A percentile compares a stretch with the other conserved stretches of the same genome.
phyloP scores from a whole-genome alignment of 2,797 vertebrate species.

The Potorous gilbertii region DNA sequence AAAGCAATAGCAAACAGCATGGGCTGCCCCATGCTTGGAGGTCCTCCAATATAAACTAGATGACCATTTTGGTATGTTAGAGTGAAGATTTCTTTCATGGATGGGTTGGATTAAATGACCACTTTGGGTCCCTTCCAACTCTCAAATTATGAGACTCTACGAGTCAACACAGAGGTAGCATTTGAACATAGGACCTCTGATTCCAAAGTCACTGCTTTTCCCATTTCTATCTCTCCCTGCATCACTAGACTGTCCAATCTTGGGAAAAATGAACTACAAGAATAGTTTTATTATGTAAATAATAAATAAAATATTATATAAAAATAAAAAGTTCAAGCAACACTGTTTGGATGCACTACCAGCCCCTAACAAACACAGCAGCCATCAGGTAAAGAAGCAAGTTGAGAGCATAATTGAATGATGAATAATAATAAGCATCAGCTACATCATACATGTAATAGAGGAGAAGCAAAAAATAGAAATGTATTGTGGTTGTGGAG shows the following conservation, averaged over 20 bases:
- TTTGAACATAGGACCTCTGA: not conserved
- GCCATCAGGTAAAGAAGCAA: conserved; percentile 1
- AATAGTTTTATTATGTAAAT: not conserved
- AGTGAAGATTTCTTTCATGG: not conserved
- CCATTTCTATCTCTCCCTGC: not conserved
- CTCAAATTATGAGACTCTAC: not conserved
- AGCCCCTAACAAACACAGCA: not conserved
- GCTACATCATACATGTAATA: no score
- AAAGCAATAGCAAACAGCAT: not conserved
- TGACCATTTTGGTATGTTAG: not conserved
- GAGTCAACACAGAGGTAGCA: not conserved
- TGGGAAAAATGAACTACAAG: not conserved
- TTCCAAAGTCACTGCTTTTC: not conserved
- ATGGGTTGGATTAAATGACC: not conserved
- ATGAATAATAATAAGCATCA: not conserved
- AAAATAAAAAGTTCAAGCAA: not conserved
- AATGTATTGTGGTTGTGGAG: no score
- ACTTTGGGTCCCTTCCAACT: not conserved
- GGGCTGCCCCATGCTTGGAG: not conserved
- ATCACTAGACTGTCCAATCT: not conserved
- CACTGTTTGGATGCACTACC: not conserved
- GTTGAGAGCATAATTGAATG: no score
- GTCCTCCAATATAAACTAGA: not conserved
- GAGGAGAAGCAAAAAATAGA: not conserved
- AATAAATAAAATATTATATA: not conserved